Evolutionary conservation across 2,888 invertebrate genomes (phyloP), one percentile per base, ranked within the genome.

Genomic region (Globia sparganii): DNA sequence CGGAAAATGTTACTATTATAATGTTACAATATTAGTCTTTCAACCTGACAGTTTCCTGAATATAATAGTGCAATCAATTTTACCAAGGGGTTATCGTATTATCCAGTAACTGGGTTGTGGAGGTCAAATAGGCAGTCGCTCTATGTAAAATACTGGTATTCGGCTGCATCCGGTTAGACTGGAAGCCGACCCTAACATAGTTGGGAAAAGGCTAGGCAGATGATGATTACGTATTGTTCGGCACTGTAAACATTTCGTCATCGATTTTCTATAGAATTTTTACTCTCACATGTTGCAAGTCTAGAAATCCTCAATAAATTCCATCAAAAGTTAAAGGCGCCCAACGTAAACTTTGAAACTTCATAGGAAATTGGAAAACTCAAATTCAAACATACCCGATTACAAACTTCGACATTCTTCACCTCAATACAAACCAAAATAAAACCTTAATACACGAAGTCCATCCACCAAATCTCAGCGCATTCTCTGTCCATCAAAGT

Each of bases 401-500:
- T 18, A n/a, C 68, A 46, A 53, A 34, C 34, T 49, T 18, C 13
- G 18, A 25, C n/a, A 59, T 53, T 78, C 49, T 71, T 64, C 37
- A 31, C 64, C 15, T 28, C 40, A 28, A 70, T 56, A 75, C 46
- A 34, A 71, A 66, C 61, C 34, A 25, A 68, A 67, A 62, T 64
- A 40, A 58, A 40, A 37, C 58, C 64, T n/a, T 64, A 31, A 70
- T 49, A 70, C 21, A 56, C 56, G 1, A 65, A 70, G 64, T 71
- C 67, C 46, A 68, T 67, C 25, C 28, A 40, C 46, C 25, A 68
- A 77, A 84, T 84, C 77, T 59, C 59, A 37, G 62, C 34, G n/a
- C 65, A 69, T 77, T 70, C 83, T 58, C 34, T 28, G 79, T 73
- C 77, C 56, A 84, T 84, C 81, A 77, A 84, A 84, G 77, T 84